phyloP scores from a whole-genome alignment of 2,113 vertebrate genomes.

The Sitta europaea region DNA sequence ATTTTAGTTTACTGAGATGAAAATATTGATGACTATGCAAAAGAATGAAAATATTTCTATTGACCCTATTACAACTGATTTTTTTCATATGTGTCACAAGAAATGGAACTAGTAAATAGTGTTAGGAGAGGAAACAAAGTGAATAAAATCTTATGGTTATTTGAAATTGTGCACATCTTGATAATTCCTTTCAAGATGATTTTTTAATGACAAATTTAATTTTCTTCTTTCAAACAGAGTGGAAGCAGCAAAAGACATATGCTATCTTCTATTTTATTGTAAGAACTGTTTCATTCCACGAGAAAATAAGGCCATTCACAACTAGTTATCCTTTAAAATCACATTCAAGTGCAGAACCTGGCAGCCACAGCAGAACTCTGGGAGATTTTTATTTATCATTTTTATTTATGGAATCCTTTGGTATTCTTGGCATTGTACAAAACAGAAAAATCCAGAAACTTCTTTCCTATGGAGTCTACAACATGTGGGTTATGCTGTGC shows the following conservation, averaged over 20 bases:
- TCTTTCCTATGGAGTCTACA: neutral
- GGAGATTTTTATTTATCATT: neutral
- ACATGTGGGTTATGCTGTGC: neutral
- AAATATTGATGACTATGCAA: neutral
- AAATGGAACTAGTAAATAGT: neutral
- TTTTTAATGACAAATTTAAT: neutral
- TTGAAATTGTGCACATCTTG: neutral
- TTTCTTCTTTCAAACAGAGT: neutral
- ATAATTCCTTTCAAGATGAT: neutral
- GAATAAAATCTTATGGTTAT: neutral
- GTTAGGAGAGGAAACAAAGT: neutral
- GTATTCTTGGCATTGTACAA: neutral
- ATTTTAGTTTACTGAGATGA: neutral
- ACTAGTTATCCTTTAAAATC: neutral
- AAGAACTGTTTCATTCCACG: neutral
- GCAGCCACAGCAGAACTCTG: neutral
- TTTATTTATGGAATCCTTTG: conserved; percentile 22
- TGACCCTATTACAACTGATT: neutral
- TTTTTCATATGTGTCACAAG: neutral
- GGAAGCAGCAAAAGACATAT: neutral
- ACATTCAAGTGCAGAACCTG: neutral
- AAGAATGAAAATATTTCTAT: neutral
- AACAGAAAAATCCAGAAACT: neutral
- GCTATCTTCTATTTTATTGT: neutral
- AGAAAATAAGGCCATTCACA: conserved; percentile 20